phyloP scores from a whole-genome alignment of 2,888 invertebrate species.

The Rhagophthalmus giganteus region DNA sequence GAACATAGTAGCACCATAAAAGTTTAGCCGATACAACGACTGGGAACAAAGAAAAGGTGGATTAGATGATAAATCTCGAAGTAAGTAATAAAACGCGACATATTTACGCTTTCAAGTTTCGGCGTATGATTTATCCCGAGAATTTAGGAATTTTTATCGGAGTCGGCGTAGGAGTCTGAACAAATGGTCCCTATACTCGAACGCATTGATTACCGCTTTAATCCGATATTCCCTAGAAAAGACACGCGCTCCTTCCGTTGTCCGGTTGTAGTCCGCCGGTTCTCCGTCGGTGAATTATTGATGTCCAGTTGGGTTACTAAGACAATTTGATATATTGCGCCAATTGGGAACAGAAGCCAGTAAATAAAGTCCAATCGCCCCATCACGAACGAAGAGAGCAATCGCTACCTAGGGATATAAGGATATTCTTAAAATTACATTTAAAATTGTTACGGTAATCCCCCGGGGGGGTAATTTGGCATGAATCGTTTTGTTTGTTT shows the following conservation, averaged over 20 bases:
- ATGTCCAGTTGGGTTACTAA: constrained; percentile 50
- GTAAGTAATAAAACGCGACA: neutral
- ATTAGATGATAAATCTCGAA: neutral
- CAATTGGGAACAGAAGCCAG: constrained; percentile 51
- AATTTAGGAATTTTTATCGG: neutral
- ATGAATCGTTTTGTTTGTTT: constrained; percentile 46
- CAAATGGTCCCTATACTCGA: neutral
- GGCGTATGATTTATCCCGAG: neutral
- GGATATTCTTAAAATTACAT: constrained; percentile 51
- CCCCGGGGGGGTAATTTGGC: constrained; percentile 34
- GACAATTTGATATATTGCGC: constrained; percentile 53
- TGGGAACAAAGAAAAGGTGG: neutral
- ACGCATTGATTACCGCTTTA: constrained; percentile 21
- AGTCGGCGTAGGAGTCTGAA: neutral
- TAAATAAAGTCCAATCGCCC: constrained; percentile 47
- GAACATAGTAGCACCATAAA: too few relatives aligned
- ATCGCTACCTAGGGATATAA: constrained; percentile 48
- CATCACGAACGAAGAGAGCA: constrained; percentile 49
- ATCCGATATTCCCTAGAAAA: constrained; percentile 15
- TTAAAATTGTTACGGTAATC: constrained; percentile 48
- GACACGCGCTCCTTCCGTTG: constrained; percentile 34
- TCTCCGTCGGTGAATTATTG: constrained; percentile 50
- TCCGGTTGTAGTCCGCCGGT: constrained; percentile 33
- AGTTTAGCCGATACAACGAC: too few relatives aligned
- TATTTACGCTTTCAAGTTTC: neutral